phyloP scores from a whole-genome alignment of 1,140 invertebrate species.

The Bombus balteatus region DNA sequence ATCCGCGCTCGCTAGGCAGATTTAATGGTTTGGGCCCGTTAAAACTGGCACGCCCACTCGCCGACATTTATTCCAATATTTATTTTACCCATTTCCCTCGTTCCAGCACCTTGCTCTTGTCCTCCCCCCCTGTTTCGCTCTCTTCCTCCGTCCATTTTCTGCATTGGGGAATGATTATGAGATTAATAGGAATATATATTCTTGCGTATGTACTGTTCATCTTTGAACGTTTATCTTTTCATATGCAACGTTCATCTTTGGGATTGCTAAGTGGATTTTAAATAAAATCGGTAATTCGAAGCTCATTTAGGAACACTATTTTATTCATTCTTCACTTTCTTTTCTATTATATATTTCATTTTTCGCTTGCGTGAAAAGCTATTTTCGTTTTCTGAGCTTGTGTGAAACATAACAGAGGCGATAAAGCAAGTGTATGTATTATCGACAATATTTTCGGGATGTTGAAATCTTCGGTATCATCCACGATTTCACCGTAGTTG shows the following conservation, averaged over 20 bases:
- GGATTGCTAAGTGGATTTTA: background rate
- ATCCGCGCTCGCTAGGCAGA: conserved; percentile 39
- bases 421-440: background rate
- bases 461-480: background rate
- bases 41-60: conserved; percentile 43
- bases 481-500: no score
- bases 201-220: background rate
- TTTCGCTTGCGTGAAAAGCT: no score
- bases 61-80: conserved; percentile 62
- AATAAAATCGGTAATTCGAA: background rate
- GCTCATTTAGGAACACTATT: background rate
- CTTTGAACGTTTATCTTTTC: no score
- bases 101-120: background rate
- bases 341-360: background rate
- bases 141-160: background rate
- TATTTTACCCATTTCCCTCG: conserved; percentile 52
- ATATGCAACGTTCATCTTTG: background rate
- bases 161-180: conserved; percentile 42
- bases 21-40: conserved; percentile 52
- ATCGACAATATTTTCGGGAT: background rate
- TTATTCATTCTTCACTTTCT: background rate
- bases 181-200: conserved; percentile 46
- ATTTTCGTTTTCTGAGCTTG: background rate
- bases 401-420: background rate
- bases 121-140: background rate